These are phyloP conservation scores for Chrysopilus asiliformis DNA, from an alignment of 2,888 invertebrate species.

Conservation along the genomic window DNA sequence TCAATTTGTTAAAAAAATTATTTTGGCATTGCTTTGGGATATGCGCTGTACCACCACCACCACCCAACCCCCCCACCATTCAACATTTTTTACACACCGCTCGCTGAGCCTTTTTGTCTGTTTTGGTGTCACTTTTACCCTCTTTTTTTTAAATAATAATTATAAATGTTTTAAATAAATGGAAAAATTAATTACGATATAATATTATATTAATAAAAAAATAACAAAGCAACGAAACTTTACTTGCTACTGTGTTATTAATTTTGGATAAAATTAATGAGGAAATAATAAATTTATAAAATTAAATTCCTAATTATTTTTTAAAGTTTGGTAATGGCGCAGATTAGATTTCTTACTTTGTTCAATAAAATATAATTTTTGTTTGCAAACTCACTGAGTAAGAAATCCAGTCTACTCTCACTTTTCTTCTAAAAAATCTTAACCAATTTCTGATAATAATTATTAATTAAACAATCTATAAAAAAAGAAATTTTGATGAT, in stretches of 20 bases:
- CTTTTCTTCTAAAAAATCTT: conserved; percentile 1
- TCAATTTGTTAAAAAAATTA: neutral
- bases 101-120: conserved; percentile 25
- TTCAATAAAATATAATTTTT: conserved; percentile 3
- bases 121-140: conserved; percentile 29
- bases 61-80: too few species aligned
- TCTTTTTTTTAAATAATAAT: conserved; percentile 2
- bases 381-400: too few species aligned
- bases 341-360: conserved; percentile 11
- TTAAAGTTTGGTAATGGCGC: conserved; percentile 25
- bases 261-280: conserved; percentile 4
- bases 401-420: too few species aligned
- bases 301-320: conserved; percentile 10
- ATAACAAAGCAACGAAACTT: conserved; percentile 14
- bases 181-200: conserved; percentile 8
- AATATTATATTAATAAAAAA: conserved; percentile 8
- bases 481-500: too few species aligned
- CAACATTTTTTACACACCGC: conserved; percentile 15
- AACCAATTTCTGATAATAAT: neutral
- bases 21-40: conserved; percentile 3
- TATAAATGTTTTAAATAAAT: conserved; percentile 5
- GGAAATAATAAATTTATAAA: conserved; percentile 3
- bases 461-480: too few species aligned
- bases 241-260: neutral
- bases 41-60: too few species aligned